Evolutionary conservation across 2,113 vertebrate genomes (phyloP).

Genomic region (Thalassarche chlororhynchos): DNA sequence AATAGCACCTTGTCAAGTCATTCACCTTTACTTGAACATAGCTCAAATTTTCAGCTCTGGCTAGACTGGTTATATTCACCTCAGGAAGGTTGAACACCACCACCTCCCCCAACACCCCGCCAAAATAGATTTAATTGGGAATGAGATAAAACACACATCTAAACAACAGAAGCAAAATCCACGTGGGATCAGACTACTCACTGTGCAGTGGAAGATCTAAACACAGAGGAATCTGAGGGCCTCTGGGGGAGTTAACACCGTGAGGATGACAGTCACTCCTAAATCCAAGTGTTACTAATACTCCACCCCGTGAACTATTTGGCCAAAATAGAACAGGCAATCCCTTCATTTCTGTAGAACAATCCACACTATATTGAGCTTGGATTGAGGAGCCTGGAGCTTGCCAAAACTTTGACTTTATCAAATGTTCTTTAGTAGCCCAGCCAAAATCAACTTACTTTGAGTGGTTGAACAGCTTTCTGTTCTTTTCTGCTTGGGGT

Average conservation of each 20-base stretch:
- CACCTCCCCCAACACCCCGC: fast-evolving
- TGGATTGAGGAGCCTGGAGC: neutral
- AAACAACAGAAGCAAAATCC: neutral
- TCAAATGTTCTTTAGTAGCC: neutral
- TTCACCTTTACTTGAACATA: neutral
- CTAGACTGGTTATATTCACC: neutral
- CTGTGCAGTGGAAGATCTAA: neutral
- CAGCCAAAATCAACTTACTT: constrained; percentile 4
- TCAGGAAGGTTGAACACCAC: neutral
- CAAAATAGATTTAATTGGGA: neutral
- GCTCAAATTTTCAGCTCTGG: neutral
- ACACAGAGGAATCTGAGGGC: neutral
- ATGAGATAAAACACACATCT: neutral
- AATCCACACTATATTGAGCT: neutral
- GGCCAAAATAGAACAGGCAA: neutral
- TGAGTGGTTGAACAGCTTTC: neutral
- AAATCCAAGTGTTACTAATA: neutral
- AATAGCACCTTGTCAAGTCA: neutral
- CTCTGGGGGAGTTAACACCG: neutral
- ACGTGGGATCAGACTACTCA: neutral
- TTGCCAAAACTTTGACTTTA: constrained; percentile 34
- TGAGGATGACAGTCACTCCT: neutral
- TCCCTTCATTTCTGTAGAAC: constrained; percentile 1
- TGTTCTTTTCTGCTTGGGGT: neutral
- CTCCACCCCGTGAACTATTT: neutral